A percentile compares a stretch with the other conserved stretches of the same genome.
Evolutionary conservation across 2,797 vertebrate species (phyloP).

Genomic region (Gorsachius magnificus): DNA sequence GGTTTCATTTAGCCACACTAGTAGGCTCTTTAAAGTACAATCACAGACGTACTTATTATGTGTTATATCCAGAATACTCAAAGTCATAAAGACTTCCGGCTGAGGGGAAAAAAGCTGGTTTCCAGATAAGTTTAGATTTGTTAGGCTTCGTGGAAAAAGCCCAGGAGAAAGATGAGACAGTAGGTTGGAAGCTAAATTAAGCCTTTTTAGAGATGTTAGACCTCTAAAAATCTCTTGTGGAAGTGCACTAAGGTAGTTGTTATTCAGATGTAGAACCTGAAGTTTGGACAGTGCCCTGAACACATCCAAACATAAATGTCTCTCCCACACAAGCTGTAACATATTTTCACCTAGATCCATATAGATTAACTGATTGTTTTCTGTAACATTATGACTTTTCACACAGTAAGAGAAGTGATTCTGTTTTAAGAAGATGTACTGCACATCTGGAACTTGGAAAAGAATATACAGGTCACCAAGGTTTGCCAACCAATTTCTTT

Average conservation of each 20-base stretch:
- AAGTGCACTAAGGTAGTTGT: constrained; percentile 79
- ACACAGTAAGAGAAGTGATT: constrained; percentile 81
- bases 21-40: constrained; percentile 72
- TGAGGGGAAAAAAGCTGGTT: constrained; percentile 84
- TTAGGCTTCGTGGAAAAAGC: constrained; percentile 78
- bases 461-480: constrained; percentile 77
- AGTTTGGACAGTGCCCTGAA: constrained; percentile 73
- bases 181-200: constrained; percentile 83
- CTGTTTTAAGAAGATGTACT: constrained; percentile 71
- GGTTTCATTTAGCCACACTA: constrained; percentile 82
- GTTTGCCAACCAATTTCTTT: constrained; percentile 78
- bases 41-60: constrained; percentile 83
- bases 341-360: constrained; percentile 78
- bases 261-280: constrained; percentile 72
- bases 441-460: constrained; percentile 62
- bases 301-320: constrained; percentile 72
- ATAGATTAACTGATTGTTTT: constrained; percentile 64
- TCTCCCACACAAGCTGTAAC: constrained; percentile 78
- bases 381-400: background rate
- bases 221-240: constrained; percentile 79
- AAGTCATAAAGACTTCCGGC: constrained; percentile 73
- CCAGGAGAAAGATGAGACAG: constrained; percentile 75
- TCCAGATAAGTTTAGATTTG: constrained; percentile 76
- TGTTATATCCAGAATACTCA: constrained; percentile 75
- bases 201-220: constrained; percentile 72